Evolutionary conservation across 2,113 vertebrate species (phyloP), one percentile per base, ranked within the genome.

Genomic region (Alaudala cheleensis): DNA sequence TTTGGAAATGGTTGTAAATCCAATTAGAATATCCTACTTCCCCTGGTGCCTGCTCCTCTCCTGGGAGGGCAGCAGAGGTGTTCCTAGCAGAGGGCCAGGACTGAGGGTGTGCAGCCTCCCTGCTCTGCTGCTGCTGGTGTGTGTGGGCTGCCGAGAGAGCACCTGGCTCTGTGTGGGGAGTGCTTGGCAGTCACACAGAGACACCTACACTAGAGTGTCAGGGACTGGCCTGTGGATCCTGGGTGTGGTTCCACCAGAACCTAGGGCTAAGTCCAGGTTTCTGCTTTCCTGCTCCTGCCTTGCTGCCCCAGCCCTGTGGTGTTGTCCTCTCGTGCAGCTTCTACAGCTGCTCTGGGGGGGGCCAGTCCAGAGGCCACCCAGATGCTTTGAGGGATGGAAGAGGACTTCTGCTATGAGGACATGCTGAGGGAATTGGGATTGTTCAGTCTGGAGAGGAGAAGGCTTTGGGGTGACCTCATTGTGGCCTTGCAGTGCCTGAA

Each of bases 221-320:
- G 40, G 69, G 67, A 58, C 67, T 61, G 45, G 42, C 39, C 23
- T 51, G 11, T 22, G 34, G 37, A 7, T 69, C 51, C 50, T 81
- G 77, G 86, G 91, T 89, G 94, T 83, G 91, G 80, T 73, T 86
- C 53, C 24, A 15, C 64, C 33, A 6, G 37, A 88, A n/a, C 4
- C 1, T 3, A 23, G 67, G 72, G 81, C 83, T 34, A 86, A 93
- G 80, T 88, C 80, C 91, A 86, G 29, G 80, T 73, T 93, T 73
- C 54, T 91, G 33, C 86, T 44, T 71, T 79, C 45, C 44, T 3
- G 0, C 47, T 79, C 0, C 39, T 1, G 0, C 44, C 49, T 29
- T 1, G 0, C 64, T 3, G 0, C 47, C 61, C 61, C 22, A 49
- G 84, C 23, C 29, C 10, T 8, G 4, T 26, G 13, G 53, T 82